phyloP scores from a whole-genome alignment of 2,888 invertebrate genomes.

The Troglohyphantes excavatus region DNA sequence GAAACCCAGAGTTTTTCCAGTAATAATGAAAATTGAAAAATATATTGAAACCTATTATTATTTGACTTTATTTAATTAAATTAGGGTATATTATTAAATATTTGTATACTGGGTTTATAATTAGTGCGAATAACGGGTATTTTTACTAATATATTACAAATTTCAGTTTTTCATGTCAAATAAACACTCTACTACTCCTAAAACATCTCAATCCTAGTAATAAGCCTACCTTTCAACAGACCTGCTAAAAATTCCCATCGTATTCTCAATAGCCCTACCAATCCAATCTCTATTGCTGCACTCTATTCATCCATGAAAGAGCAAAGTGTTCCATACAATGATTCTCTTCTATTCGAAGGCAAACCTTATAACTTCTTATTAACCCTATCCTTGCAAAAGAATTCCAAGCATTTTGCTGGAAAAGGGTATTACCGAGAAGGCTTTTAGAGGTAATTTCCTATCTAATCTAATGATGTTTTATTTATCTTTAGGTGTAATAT shows the following conservation, averaged over 20 bases:
- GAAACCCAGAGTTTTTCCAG: no score
- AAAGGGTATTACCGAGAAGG: background rate
- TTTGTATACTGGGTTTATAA: no score
- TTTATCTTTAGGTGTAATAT: background rate
- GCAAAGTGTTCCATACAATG: background rate
- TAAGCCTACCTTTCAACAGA: no score
- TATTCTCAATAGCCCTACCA: background rate
- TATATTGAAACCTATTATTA: no score
- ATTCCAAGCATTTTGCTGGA: background rate
- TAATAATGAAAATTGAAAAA: no score
- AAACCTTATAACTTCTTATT: slow-evolving; percentile 2
- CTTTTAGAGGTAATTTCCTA: slow-evolving; percentile 2
- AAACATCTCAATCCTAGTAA: no score
- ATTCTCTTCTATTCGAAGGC: background rate
- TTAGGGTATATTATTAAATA: no score
- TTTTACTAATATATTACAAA: no score
- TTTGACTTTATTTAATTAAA: no score
- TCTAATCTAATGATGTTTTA: background rate
- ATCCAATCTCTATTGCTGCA: background rate
- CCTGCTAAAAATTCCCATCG: background rate
- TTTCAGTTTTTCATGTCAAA: no score
- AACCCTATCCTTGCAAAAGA: background rate
- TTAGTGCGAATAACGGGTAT: no score
- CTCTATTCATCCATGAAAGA: background rate
- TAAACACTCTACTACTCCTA: background rate